A percentile compares a stretch with the other conserved stretches of the same genome.
phyloP scores from a whole-genome alignment of 2,797 vertebrate genomes.

The Eulemur coronatus region DNA sequence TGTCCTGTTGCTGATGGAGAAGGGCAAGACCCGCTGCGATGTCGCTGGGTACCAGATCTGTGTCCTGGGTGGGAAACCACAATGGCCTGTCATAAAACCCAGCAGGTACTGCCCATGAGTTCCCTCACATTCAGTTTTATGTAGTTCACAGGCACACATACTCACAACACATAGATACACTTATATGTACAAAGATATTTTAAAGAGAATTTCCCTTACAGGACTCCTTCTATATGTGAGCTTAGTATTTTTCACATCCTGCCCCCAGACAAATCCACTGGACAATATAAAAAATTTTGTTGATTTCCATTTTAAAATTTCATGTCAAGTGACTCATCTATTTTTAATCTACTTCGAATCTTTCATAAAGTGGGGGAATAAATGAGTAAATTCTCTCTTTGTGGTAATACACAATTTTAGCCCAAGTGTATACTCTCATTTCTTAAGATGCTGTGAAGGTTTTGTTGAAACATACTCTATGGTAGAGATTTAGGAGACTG shows the following conservation, averaged over 20 bases:
- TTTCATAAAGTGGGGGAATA: background rate
- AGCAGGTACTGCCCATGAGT: fast-evolving
- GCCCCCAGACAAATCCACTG: background rate
- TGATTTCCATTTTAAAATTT: background rate
- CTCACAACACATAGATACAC: background rate
- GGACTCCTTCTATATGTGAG: background rate
- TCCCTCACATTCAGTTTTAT: background rate
- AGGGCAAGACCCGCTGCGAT: constrained; percentile 96
- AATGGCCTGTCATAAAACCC: fast-evolving
- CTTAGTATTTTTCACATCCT: background rate
- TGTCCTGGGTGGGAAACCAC: constrained; percentile 89
- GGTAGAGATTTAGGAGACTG: background rate
- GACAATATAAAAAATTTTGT: background rate
- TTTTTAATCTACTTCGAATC: background rate
- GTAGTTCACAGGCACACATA: fast-evolving
- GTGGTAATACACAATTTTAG: background rate
- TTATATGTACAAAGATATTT: background rate
- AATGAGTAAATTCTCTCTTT: background rate
- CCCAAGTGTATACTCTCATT: background rate
- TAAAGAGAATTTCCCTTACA: background rate
- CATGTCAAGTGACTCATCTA: background rate
- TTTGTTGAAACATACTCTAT: background rate
- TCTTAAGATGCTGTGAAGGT: background rate
- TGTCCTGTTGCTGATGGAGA: constrained; percentile 97
- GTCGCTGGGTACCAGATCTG: constrained; percentile 96